phyloP scores from a whole-genome alignment of 2,113 vertebrate species.

The Cryptotis parvus region DNA sequence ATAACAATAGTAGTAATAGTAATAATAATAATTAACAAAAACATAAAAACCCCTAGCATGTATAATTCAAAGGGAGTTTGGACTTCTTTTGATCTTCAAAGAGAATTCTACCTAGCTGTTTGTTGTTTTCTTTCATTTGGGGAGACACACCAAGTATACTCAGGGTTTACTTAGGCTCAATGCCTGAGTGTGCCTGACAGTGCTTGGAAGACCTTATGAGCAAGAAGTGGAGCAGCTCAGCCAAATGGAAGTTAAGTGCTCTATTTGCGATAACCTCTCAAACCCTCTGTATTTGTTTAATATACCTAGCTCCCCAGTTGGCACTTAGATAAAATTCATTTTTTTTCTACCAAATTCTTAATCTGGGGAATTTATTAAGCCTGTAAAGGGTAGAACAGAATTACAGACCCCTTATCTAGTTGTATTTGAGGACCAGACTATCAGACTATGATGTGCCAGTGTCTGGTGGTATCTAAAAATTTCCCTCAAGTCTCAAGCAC shows the following conservation, averaged over 20 bases:
- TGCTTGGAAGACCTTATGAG: too few relatives aligned
- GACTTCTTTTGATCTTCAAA: neutral
- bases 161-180: too few relatives aligned
- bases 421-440: neutral
- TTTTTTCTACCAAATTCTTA: neutral
- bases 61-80: neutral
- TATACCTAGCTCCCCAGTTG: too few relatives aligned
- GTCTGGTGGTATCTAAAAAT: neutral
- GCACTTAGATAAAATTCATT: neutral
- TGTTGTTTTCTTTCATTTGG: too few relatives aligned
- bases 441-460: accelerated
- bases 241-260: too few relatives aligned
- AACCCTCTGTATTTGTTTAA: too few relatives aligned
- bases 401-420: neutral
- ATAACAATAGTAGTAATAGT: too few relatives aligned
- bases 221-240: too few relatives aligned
- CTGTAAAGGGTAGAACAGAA: neutral
- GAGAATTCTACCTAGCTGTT: neutral
- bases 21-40: too few relatives aligned
- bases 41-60: neutral
- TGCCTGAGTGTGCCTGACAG: neutral
- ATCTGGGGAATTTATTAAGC: neutral
- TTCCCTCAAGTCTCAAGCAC: neutral
- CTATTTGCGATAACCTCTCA: too few relatives aligned
- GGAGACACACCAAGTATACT: too few relatives aligned